These are phyloP conservation scores for Psilanteris sp. DNA, from an alignment of 1,140 invertebrate genomes.

Conservation along the genomic window DNA sequence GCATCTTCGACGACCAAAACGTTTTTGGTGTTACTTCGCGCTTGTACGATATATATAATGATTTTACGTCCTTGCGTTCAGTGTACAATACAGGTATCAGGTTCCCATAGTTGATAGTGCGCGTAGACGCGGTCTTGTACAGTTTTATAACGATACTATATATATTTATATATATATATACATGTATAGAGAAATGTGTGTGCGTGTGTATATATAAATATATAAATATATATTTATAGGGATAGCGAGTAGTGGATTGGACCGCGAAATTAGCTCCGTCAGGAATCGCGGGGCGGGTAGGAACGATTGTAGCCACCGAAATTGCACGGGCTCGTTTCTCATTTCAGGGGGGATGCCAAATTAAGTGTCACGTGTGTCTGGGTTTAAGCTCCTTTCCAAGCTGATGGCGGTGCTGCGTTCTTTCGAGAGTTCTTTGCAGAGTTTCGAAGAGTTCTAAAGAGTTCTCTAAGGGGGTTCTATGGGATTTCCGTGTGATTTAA, in stretches of 20 bases:
- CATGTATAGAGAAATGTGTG: no score
- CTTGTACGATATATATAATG: slow-evolving; percentile 42
- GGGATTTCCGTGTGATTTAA: no score
- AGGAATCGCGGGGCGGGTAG: slow-evolving; percentile 8
- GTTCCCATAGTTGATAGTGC: slow-evolving; percentile 51
- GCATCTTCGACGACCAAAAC: slow-evolving; percentile 45
- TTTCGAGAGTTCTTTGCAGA: no score
- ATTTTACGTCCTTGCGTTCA: slow-evolving; percentile 41
- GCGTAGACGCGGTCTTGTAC: slow-evolving; percentile 43
- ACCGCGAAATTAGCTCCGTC: slow-evolving; percentile 22
- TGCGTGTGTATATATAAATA: no score
- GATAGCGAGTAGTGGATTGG: slow-evolving; percentile 24
- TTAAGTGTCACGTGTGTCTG: no score
- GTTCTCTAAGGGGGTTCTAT: no score
- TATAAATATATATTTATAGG: no score
- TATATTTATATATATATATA: no score
- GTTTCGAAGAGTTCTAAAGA: no score
- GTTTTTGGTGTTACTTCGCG: slow-evolving; percentile 42
- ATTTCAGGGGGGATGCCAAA: slow-evolving; percentile 28
- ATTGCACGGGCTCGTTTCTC: slow-evolving; percentile 36
- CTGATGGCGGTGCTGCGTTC: no score
- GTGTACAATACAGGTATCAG: slow-evolving; percentile 54
- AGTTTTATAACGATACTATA: slow-evolving; percentile 49
- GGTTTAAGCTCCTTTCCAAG: no score
- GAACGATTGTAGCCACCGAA: slow-evolving; percentile 26